Evolutionary conservation across 2,888 invertebrate genomes (phyloP), one percentile per base, ranked within the genome.

Genomic region (Cepaea hortensis): DNA sequence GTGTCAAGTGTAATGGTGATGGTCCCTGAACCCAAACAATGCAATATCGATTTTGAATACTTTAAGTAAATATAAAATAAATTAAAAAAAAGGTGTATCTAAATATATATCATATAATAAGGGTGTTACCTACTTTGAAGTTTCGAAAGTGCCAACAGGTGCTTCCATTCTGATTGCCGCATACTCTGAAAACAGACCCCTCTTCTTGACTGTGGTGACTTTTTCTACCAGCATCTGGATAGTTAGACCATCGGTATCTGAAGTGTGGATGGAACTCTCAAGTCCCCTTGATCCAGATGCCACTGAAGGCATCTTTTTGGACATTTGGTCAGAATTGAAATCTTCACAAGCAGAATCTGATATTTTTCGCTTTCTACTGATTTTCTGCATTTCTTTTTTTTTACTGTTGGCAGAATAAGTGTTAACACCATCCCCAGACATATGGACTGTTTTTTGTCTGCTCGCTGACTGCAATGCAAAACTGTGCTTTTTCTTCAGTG

Each of bases 161-260:
- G 97, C 96, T 91, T 97, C 96, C 90, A 96, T 96, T 92, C 98
- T 96, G 90, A 98, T 97, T 93, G 97, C 97, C 76, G 96, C 96
- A 95, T 98, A 99, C 95, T 98, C 98, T 89, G 96, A 96, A 92
- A 96, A 95, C 88, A 98, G 96, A 18, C 98, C 98, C 90, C 96
- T 96, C 81, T 97, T 96, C 82, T 97, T 97, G 90, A 97, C 96
- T 91, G 96, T 95, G 89, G 96, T 96, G 90, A 97, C 96, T 91
- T 96, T 96, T 89, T 96, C 96, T 90, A 97, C 96, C 93, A 98
- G 96, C 94, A 97, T 97, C 86, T 96, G 96, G 91, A 97, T 95
- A 35, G 96, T 95, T 94, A 97, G 95, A 18, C 94, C 94, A 2
- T 89, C 90, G 23, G 90, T 89, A 73, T 93, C 93, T 20, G 93